Conservation (phyloP, 2,797 vertebrate genomes). For the Acanthiza pusilla region DNA sequence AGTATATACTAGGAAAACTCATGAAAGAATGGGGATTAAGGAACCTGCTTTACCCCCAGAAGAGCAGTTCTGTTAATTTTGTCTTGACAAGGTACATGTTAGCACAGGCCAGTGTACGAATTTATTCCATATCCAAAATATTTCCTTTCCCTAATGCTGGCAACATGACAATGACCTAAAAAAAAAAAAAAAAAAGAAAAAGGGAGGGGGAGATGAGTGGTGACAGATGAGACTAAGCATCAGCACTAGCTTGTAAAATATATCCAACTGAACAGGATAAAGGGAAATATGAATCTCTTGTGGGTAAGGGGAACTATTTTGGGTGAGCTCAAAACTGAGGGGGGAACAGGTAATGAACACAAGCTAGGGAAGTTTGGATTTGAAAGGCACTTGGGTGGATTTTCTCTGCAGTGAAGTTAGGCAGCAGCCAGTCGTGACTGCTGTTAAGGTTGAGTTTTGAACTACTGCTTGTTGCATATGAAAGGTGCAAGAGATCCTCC, state of each 20-base stretch:
- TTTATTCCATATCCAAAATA: background rate
- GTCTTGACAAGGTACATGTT: background rate
- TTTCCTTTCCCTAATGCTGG: background rate
- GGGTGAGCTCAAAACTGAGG: background rate
- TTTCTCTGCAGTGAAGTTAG: background rate
- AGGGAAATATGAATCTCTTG: background rate
- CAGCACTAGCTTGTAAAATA: background rate
- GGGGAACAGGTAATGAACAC: background rate
- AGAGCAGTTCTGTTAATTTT: background rate
- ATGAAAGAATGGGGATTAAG: background rate
- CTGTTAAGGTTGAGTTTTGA: background rate
- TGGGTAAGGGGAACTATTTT: background rate
- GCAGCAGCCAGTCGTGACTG: background rate
- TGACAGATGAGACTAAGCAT: background rate
- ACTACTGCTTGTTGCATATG: background rate
- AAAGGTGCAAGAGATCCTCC: background rate
- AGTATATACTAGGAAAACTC: background rate
- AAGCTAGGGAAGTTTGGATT: background rate
- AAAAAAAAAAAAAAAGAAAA: background rate
- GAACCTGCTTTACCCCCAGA: background rate
- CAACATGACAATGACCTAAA: background rate
- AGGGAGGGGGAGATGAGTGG: background rate
- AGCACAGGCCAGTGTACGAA: background rate
- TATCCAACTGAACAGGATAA: background rate
- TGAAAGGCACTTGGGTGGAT: background rate